Conservation (phyloP, 1,140 invertebrate species). For the Halictus rubicundus region DNA sequence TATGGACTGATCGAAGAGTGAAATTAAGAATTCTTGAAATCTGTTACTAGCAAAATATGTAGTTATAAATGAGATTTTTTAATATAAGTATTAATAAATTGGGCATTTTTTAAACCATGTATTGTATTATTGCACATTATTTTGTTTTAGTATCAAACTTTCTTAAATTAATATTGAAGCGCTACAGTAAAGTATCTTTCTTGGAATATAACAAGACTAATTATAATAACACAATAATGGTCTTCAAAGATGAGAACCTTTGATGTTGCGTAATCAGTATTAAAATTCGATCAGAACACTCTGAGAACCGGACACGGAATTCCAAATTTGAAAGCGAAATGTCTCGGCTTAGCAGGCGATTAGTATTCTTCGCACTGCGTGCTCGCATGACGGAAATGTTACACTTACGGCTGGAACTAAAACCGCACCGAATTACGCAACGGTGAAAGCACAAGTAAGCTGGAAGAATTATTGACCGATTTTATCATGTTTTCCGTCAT, state of each 20-base stretch:
- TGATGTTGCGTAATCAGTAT: not conserved
- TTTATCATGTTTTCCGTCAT: conserved; percentile 33
- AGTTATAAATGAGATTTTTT: not conserved
- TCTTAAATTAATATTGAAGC: too few relatives aligned
- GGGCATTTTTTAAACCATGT: too few relatives aligned
- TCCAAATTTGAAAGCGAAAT: conserved; percentile 17
- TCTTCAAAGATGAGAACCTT: too few relatives aligned
- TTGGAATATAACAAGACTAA: too few relatives aligned
- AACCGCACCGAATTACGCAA: conserved; percentile 68
- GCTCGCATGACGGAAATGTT: conserved; percentile 73
- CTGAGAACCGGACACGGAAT: not conserved
- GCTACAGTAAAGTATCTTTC: too few relatives aligned
- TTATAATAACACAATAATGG: too few relatives aligned
- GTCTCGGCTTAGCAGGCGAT: conserved; percentile 23
- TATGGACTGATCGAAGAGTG: not conserved
- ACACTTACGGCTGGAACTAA: conserved; percentile 69
- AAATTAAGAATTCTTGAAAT: not conserved
- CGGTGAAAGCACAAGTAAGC: conserved; percentile 71
- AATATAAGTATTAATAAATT: too few relatives aligned
- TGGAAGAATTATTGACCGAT: conserved; percentile 68
- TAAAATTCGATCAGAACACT: not conserved
- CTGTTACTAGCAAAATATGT: not conserved
- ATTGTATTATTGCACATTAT: too few relatives aligned
- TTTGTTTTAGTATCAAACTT: too few relatives aligned
- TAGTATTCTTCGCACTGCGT: conserved; percentile 69